Evolutionary conservation across 2,797 vertebrate genomes (phyloP).

Genomic region (Alcedo quadribrachys): DNA sequence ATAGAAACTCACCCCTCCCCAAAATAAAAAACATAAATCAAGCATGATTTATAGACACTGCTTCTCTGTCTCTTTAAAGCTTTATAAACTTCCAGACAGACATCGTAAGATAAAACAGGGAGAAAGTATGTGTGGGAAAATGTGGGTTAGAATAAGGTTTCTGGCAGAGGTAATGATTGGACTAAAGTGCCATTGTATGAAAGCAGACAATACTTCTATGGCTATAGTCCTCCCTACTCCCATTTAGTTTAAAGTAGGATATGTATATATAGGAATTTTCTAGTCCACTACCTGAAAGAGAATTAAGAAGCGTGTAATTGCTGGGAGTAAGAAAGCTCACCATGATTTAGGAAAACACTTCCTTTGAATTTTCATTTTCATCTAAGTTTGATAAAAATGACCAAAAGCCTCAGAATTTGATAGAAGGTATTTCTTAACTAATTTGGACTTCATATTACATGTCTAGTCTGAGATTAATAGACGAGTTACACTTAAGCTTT

Average conservation of each 20-base stretch:
- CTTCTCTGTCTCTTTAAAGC: constrained; percentile 31
- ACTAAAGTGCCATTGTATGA: neutral
- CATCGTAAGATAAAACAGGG: neutral
- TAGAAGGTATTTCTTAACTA: neutral
- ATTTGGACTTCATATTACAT: neutral
- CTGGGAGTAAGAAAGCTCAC: neutral
- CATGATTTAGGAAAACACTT: neutral
- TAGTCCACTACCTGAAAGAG: neutral
- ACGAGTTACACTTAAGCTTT: neutral
- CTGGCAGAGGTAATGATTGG: neutral
- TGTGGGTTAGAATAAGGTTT: neutral
- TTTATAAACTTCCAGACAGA: neutral
- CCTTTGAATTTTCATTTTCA: neutral
- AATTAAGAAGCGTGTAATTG: neutral
- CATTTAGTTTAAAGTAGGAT: neutral
- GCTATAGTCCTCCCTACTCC: neutral
- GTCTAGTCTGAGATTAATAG: neutral
- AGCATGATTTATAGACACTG: neutral
- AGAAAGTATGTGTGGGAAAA: neutral
- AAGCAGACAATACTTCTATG: neutral
- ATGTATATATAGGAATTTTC: neutral
- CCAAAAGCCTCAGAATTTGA: neutral
- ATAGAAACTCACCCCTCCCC: neutral
- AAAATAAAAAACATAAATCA: neutral
- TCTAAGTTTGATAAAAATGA: neutral